Evolutionary conservation across 2,113 vertebrate genomes (phyloP).

Genomic region (Hemiprocne comata): DNA sequence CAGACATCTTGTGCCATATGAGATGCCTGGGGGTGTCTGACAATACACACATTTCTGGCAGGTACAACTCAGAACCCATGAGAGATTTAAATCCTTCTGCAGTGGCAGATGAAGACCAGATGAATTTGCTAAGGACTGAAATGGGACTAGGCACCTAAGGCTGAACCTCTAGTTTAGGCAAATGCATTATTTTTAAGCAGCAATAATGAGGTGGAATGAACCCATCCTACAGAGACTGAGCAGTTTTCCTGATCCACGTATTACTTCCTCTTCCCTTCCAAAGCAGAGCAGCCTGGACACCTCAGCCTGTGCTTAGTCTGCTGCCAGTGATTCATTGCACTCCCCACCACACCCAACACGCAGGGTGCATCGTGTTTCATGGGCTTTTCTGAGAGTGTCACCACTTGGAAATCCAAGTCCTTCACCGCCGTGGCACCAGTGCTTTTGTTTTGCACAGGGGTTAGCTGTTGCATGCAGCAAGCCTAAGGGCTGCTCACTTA

Average conservation of each 20-base stretch:
- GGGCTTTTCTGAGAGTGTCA: background rate
- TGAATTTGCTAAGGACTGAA: background rate
- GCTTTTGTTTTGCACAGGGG: background rate
- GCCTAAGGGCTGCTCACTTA: fast-evolving
- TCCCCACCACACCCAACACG: background rate
- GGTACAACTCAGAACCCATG: background rate
- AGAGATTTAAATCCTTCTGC: background rate
- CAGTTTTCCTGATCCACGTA: background rate
- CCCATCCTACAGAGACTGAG: background rate
- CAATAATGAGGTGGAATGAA: background rate
- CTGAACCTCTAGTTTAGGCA: background rate
- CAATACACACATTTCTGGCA: background rate
- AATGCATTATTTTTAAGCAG: background rate
- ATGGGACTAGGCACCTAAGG: background rate
- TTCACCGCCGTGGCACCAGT: fast-evolving
- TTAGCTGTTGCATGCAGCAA: background rate
- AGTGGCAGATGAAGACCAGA: background rate
- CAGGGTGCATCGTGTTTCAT: background rate
- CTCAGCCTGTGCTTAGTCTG: background rate
- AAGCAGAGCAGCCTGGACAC: background rate
- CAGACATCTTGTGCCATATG: background rate
- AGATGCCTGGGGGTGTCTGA: background rate
- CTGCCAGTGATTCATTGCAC: conserved; percentile 1
- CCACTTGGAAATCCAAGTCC: background rate
- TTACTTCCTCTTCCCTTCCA: background rate